Conservation (phyloP, 2,888 invertebrate genomes). For the Danaus chrysippus region DNA sequence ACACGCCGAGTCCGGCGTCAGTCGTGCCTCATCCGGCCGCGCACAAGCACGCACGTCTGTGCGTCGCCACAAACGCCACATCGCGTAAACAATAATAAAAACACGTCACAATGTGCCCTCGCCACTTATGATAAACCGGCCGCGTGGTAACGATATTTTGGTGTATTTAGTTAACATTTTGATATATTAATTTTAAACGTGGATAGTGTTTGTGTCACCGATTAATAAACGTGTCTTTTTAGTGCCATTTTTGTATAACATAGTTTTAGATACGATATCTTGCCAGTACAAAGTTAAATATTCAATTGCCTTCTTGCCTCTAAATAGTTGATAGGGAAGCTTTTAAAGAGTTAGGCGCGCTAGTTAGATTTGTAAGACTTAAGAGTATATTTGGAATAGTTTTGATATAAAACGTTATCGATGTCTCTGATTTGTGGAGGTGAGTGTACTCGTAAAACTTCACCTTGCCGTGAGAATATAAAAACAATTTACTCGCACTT, state of each 20-base stretch:
- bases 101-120: conserved; percentile 55
- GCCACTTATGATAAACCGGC: conserved; percentile 56
- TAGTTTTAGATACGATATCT: conserved; percentile 58
- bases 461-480: conserved; percentile 36
- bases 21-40: conserved; percentile 42
- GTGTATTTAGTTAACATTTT: conserved; percentile 65
- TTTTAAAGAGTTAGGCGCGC: conserved; percentile 61
- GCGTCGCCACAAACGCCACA: conserved; percentile 39
- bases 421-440: conserved; percentile 76
- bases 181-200: conserved; percentile 64
- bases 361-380: conserved; percentile 50
- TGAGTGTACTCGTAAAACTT: conserved; percentile 48
- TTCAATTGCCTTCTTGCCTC: conserved; percentile 72
- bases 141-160: conserved; percentile 41
- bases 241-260: conserved; percentile 70
- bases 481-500: conserved; percentile 21
- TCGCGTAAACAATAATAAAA: conserved; percentile 64
- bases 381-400: conserved; percentile 40
- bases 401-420: conserved; percentile 45
- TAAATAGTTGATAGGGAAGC: conserved; percentile 56
- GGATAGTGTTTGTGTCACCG: conserved; percentile 46
- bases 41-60: conserved; percentile 33
- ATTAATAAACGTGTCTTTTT: conserved; percentile 72
- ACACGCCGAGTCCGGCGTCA: conserved; percentile 33
- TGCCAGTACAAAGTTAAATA: conserved; percentile 75